Base-by-base conservation (phyloP, 2,113 vertebrate genomes). In the Ailurus styani region DNA sequence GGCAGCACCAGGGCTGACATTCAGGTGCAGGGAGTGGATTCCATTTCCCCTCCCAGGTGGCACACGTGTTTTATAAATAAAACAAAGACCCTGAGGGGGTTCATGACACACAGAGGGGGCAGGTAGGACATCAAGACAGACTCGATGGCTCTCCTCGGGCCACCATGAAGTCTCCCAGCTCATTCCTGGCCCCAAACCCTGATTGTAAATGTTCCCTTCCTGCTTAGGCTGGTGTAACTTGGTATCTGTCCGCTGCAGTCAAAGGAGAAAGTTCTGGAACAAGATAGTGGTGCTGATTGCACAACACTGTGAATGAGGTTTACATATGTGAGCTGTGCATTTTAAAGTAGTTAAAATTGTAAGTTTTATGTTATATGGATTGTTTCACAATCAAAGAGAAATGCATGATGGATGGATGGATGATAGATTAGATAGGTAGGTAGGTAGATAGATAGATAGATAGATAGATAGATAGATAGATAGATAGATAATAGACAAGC, bases 291-390 rank as follows among this genome's bases (percentile, higher is more conserved):
- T 14, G n/a, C 6, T 8, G 66, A 10, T 34, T 31, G 29, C 25
- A 20, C 2, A 18, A 8, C 2, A 1, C 9, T 8, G n/a, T 20
- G 25, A 72, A 55, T 3, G 17, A 68, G 12, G n/a, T 52, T 54
- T 0, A 20, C 1, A 25, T 4, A 17, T 5, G 25, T 14, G 17
- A 42, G 13, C 6, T 21, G 0, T 7, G 6, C 9, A 14, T 5
- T 29, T 54, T 42, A 34, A 21, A 42, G 25, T 29, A 17, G 34
- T 52, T 70, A 13, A 31, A 73, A 40, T 4, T 25, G 50, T 42
- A 29, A 42, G 2, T 23, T 23, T 55, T 29, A 17, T 40, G 17
- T 6, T 73, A 9, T 2, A 37, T 9, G 11, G 37, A 1, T 52
- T 29, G 23, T 54, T 18, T 14, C 47, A 27, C 34, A 66, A 37